Conservation (phyloP, 2,888 invertebrate genomes). For the Eupeodes luniger region DNA sequence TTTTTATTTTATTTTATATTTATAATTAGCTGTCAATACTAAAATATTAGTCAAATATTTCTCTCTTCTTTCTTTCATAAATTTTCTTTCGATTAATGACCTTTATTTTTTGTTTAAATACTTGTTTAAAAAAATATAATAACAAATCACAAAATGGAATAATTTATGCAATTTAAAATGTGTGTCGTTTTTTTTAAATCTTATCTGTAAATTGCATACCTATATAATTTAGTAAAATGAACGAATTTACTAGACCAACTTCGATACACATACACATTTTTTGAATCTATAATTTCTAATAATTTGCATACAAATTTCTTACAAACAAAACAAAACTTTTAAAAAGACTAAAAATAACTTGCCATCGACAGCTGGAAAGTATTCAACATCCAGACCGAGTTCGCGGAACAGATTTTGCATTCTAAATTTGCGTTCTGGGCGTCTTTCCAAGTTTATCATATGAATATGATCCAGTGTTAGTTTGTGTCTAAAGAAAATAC, state of each 20-base stretch:
- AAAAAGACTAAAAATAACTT: conserved; percentile 83
- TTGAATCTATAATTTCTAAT: neutral
- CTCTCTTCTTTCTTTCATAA: no score
- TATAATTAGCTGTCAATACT: no score
- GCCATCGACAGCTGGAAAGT: conserved; percentile 95
- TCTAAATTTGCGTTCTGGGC: conserved; percentile 90
- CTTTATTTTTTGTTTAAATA: no score
- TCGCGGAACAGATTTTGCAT: conserved; percentile 93
- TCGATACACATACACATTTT: neutral
- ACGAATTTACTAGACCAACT: neutral
- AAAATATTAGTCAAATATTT: no score
- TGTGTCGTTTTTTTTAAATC: no score
- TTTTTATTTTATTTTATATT: no score
- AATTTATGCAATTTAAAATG: no score
- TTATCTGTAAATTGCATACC: no score
- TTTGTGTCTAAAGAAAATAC: conserved; percentile 85
- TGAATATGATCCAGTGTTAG: conserved; percentile 92
- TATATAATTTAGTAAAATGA: no score
- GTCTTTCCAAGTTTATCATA: conserved; percentile 95
- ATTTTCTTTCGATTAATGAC: no score
- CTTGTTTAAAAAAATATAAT: no score
- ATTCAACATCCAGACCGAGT: conserved; percentile 91
- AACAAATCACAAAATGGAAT: no score
- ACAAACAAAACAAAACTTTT: neutral
- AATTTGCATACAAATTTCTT: neutral